Percentiles rank a stretch among this genome's conserved stretches.
Evolutionary conservation across 1,140 invertebrate genomes (phyloP).

Genomic region (Manduca sexta): DNA sequence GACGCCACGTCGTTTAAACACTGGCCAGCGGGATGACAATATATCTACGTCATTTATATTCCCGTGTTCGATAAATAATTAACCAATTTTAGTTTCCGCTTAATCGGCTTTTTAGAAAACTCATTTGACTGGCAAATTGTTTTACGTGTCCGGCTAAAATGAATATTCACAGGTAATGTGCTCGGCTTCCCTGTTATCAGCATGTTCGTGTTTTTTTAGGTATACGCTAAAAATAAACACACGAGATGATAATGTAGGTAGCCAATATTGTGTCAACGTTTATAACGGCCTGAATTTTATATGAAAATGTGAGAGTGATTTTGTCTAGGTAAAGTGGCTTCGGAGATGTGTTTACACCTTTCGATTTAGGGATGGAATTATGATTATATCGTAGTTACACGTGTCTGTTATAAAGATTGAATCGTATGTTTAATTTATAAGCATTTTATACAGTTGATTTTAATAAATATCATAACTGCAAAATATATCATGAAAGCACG

Average conservation of each 20-base stretch:
- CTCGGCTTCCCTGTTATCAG: constrained; percentile 8
- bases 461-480: no score
- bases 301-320: background rate
- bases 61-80: constrained; percentile 53
- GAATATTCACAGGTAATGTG: constrained; percentile 24
- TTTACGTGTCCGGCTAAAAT: constrained; percentile 38
- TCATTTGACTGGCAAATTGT: constrained; percentile 66
- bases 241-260: constrained; percentile 6
- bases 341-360: no score
- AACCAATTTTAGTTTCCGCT: constrained; percentile 64
- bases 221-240: constrained; percentile 6
- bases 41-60: constrained; percentile 29
- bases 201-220: constrained; percentile 14
- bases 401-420: no score
- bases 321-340: no score
- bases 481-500: no score
- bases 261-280: background rate
- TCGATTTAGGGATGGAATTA: no score
- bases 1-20: background rate
- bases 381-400: no score
- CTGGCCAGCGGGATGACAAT: background rate
- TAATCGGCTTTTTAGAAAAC: constrained; percentile 69
- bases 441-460: no score
- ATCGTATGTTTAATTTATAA: no score
- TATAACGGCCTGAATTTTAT: background rate